Evolutionary conservation across 2,113 vertebrate species (phyloP).

Genomic region (Sterna hirundo): DNA sequence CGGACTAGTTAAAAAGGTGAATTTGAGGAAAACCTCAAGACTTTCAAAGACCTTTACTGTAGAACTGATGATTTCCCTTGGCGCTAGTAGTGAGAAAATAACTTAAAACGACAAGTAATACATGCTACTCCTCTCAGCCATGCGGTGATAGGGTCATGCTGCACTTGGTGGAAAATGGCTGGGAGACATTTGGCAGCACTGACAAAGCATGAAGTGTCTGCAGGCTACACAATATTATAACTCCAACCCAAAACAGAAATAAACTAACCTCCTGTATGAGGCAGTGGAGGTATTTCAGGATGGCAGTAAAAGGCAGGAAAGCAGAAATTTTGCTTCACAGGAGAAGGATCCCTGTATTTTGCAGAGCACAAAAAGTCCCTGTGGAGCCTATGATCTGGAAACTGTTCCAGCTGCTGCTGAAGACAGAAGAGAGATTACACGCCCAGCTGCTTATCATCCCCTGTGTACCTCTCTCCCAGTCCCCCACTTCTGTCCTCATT

Average conservation of each 20-base stretch:
- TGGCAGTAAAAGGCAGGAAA: conserved; percentile 41
- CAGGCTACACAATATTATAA: background rate
- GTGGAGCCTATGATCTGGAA: background rate
- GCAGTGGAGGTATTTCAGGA: conserved; percentile 22
- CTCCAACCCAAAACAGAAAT: background rate
- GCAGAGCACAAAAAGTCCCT: background rate
- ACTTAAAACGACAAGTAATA: background rate
- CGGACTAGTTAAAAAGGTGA: conserved; percentile 9
- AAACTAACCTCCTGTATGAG: background rate
- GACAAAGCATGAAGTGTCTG: conserved; percentile 22
- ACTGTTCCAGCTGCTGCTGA: background rate
- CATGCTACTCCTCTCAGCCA: background rate
- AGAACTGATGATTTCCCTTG: conserved; percentile 46
- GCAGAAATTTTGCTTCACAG: conserved; percentile 11
- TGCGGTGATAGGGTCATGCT: background rate
- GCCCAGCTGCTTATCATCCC: background rate
- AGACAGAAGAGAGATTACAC: background rate
- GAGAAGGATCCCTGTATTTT: background rate
- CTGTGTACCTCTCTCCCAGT: background rate
- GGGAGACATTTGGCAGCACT: conserved; percentile 6
- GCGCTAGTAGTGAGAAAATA: conserved; percentile 5
- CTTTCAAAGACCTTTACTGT: background rate
- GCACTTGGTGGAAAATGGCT: background rate
- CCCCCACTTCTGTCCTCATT: background rate
- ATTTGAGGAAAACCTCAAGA: conserved; percentile 52